Evolutionary conservation across 2,888 invertebrate genomes (phyloP).

Genomic region (Torymus auratus): DNA sequence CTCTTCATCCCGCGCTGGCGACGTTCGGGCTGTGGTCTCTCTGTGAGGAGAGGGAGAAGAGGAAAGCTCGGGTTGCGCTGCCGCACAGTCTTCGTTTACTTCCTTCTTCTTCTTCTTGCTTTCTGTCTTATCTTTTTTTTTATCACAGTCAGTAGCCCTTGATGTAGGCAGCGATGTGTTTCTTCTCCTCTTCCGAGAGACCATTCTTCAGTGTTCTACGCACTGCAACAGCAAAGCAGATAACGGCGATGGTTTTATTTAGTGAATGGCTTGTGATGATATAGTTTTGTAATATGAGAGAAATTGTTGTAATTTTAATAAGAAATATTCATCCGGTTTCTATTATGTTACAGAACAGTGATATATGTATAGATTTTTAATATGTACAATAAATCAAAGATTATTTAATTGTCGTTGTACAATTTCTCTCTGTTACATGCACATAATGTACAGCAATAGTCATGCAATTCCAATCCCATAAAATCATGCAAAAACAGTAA

Average conservation of each 20-base stretch:
- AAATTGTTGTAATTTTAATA: not conserved
- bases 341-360: not conserved
- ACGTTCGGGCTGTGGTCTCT: too few species aligned
- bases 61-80: constrained; percentile 28
- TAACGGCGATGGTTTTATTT: not conserved
- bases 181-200: constrained; percentile 88
- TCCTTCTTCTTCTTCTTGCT: constrained; percentile 8
- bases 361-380: too few species aligned
- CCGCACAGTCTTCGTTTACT: constrained; percentile 2
- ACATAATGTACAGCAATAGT: not conserved
- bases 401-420: too few species aligned
- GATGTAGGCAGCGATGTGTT: constrained; percentile 85
- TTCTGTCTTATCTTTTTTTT: constrained; percentile 50
- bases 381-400: too few species aligned
- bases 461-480: constrained; percentile 18
- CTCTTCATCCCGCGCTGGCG: too few species aligned
- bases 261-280: not conserved
- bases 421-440: too few species aligned
- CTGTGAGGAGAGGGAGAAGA: constrained; percentile 29
- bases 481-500: constrained; percentile 10
- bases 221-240: constrained; percentile 79
- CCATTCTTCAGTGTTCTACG: constrained; percentile 89
- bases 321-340: too few species aligned
- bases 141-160: constrained; percentile 82
- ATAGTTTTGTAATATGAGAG: not conserved